Evolutionary conservation across 2,113 vertebrate species (phyloP).

Genomic region (Microcebus lehilahytsara): DNA sequence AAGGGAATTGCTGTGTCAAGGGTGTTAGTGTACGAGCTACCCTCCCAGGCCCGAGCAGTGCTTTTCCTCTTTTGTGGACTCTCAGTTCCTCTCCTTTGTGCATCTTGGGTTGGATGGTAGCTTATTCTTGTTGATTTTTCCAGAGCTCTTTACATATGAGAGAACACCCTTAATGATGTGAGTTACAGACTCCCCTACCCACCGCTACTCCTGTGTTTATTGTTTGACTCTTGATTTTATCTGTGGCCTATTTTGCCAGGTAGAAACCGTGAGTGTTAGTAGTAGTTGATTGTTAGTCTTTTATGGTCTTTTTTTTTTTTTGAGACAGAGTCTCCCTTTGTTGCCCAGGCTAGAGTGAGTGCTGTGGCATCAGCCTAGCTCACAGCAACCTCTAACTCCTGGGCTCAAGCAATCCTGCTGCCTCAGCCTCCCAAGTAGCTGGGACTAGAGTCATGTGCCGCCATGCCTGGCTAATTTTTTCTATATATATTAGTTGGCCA

Average conservation of each 20-base stretch:
- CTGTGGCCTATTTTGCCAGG: not conserved
- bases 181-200: too few species aligned
- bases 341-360: too few species aligned
- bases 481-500: too few species aligned
- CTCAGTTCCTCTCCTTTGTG: not conserved
- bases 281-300: not conserved
- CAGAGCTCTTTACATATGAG: not conserved
- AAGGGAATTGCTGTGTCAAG: not conserved
- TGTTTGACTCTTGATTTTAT: not conserved
- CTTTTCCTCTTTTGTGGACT: not conserved
- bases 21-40: rapidly evolving
- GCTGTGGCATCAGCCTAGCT: too few species aligned
- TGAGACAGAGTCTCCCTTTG: too few species aligned
- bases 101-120: not conserved
- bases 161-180: not conserved
- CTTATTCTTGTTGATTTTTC: not conserved
- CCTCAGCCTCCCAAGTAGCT: too few species aligned
- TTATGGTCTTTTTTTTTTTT: not conserved
- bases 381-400: too few species aligned
- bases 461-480: too few species aligned
- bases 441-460: too few species aligned
- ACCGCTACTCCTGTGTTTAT: not conserved
- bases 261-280: not conserved
- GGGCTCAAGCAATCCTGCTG: too few species aligned
- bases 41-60: too few species aligned